Base-by-base conservation (phyloP, 2,888 invertebrate species). In the Drosophila atroscutellata region DNA sequence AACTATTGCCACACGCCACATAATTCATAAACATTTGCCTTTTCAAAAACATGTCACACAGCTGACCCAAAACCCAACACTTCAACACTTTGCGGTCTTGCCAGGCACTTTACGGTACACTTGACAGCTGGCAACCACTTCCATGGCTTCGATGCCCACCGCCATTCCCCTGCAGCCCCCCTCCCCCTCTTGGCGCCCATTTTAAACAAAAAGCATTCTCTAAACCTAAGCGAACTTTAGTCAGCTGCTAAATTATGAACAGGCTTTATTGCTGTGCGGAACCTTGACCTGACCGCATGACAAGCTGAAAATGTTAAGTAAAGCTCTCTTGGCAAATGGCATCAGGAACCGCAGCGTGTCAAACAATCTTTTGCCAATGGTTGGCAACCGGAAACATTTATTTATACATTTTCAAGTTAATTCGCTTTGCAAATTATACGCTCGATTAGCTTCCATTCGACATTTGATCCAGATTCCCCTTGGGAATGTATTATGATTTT, bases 231-330 rank as follows among this genome's bases (percentile, higher is more conserved):
- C 59, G 45, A 64, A 57, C 63, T 72, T 59, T 37, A 60, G 60
- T 79, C 47, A 61, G 61, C 55, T 69, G 65, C 45, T 86, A 75
- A 86, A 86, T 83, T 83, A 86, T 83, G 86, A 77, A 86, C 77
- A 70, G 75, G 49, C 83, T 80, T 74, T 80, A 83, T 86, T 83
- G 61, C 75, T 67, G 55, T 55, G 61, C 62, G 56, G 62, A 75
- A 72, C 75, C 80, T 86, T 84, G 84, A 81, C 85, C 85, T 86
- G 84, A 83, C 85, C 89, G 84, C 86, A 83, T 85, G 78, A 86
- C 83, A 81, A 83, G 81, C 86, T 67, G 77, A 83, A 86, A 85
- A 73, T 77, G 69, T 79, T 79, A 67, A 77, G 81, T 58, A 69
- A 69, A 63, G 71, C 64, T 36, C 20, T 24, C 39, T 49, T 63